Evolutionary conservation across 2,797 vertebrate genomes (phyloP).

Genomic region (Melanotaenia parkinsoni): DNA sequence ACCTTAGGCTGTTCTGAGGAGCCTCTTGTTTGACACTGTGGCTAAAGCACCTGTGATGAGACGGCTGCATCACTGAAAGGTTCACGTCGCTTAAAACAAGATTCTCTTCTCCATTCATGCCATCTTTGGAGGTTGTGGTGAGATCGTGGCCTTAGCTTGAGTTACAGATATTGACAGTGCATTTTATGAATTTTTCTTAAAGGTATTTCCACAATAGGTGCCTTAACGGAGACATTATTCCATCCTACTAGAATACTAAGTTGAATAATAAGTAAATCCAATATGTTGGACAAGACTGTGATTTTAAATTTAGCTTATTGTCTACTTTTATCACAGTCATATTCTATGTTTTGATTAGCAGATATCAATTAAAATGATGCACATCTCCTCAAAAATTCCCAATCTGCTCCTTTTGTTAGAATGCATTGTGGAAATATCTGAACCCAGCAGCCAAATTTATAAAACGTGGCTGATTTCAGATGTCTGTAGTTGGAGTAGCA

Average conservation of each 20-base stretch:
- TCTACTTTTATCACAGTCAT: not conserved
- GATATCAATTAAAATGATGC: not conserved
- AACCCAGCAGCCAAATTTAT: slow-evolving; percentile 2
- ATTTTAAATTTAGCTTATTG: not conserved
- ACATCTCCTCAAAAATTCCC: not conserved
- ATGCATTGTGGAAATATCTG: slow-evolving; percentile 50
- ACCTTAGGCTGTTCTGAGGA: slow-evolving; percentile 18
- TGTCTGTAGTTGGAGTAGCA: slow-evolving; percentile 38
- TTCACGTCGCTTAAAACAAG: not conserved
- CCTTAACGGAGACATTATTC: not conserved
- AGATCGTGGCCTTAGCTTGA: slow-evolving; percentile 17
- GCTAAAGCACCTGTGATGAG: slow-evolving; percentile 28
- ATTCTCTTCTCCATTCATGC: not conserved
- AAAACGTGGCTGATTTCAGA: slow-evolving; percentile 19
- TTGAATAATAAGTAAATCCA: not conserved
- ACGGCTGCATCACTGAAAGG: slow-evolving; percentile 13
- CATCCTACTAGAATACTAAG: slow-evolving; percentile 31
- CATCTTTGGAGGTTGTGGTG: slow-evolving; percentile 22
- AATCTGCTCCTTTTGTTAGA: not conserved
- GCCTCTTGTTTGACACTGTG: slow-evolving; percentile 18
- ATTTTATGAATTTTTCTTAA: slow-evolving; percentile 12
- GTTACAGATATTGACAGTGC: not conserved
- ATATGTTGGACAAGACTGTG: slow-evolving; percentile 5
- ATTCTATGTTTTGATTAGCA: not conserved
- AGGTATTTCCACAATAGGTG: slow-evolving; percentile 54